Conservation (phyloP, 2,797 vertebrate species). For the Oryzias dopingdopingensis region DNA sequence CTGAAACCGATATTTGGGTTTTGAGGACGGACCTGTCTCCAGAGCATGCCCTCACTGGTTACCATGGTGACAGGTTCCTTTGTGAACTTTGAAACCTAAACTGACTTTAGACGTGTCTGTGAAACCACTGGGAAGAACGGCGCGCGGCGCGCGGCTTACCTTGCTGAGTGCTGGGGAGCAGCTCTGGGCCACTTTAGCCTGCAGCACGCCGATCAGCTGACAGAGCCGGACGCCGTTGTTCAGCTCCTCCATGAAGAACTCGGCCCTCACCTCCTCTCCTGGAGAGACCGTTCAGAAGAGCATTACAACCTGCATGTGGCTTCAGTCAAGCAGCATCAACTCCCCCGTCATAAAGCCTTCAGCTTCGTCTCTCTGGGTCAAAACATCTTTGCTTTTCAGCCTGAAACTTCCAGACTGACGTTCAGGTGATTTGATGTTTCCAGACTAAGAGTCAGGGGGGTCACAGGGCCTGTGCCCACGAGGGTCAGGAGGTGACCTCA, state of each 20-base stretch:
- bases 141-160: slow-evolving; percentile 70
- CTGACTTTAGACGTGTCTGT: too few species aligned
- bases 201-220: slow-evolving; percentile 84
- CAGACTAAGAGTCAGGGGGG: slow-evolving; percentile 15
- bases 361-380: too few species aligned
- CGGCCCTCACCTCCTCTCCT: slow-evolving; percentile 85
- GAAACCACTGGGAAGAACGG: neutral
- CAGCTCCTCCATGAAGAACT: slow-evolving; percentile 90
- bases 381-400: neutral
- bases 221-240: slow-evolving; percentile 93
- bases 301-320: too few species aligned
- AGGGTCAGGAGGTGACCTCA: slow-evolving; percentile 25
- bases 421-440: neutral
- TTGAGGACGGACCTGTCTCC: too few species aligned
- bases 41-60: too few species aligned
- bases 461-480: slow-evolving; percentile 23
- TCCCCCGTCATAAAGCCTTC: too few species aligned
- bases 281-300: slow-evolving; percentile 1
- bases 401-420: neutral
- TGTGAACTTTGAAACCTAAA: too few species aligned
- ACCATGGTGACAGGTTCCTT: too few species aligned
- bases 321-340: too few species aligned
- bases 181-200: slow-evolving; percentile 81
- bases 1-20: too few species aligned
- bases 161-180: slow-evolving; percentile 74